A percentile compares a stretch with the other conserved stretches of the same genome.
Evolutionary conservation across 2,113 vertebrate genomes (phyloP).

Genomic region (Lepisosteus osseus): DNA sequence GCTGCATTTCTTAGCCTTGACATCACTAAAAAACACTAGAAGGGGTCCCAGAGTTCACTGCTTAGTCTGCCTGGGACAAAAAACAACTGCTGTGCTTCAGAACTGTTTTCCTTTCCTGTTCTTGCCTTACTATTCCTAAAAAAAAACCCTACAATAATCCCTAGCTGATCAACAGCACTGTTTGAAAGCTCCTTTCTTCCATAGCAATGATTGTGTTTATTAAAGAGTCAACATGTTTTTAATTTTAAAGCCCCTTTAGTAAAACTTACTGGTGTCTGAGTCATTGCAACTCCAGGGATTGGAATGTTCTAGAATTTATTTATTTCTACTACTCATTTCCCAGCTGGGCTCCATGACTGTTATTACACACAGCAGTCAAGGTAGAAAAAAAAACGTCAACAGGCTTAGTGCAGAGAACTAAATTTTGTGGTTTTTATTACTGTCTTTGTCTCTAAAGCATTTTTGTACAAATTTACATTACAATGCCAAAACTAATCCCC

Average conservation of each 20-base stretch:
- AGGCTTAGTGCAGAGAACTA: slow-evolving; percentile 13
- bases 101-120: slow-evolving; percentile 15
- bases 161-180: neutral
- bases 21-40: slow-evolving; percentile 19
- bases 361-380: slow-evolving; percentile 38
- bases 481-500: slow-evolving; percentile 13
- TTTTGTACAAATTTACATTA: slow-evolving; percentile 10
- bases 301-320: slow-evolving; percentile 43
- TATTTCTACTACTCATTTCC: slow-evolving; percentile 40
- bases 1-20: slow-evolving; percentile 21
- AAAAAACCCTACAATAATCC: neutral
- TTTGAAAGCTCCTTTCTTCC: slow-evolving; percentile 4
- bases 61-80: slow-evolving; percentile 12
- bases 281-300: slow-evolving; percentile 24
- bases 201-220: slow-evolving; percentile 12
- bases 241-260: slow-evolving; percentile 14
- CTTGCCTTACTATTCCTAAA: neutral
- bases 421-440: slow-evolving; percentile 12
- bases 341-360: slow-evolving; percentile 43
- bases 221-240: slow-evolving; percentile 19
- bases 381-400: slow-evolving; percentile 8
- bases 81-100: slow-evolving; percentile 6
- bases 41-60: neutral
- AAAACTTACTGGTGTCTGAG: slow-evolving; percentile 22
- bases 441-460: slow-evolving; percentile 1